Percentiles rank a stretch among this genome's conserved stretches.
Conservation (phyloP, 2,797 vertebrate species). For the Pipistrellus pipistrellus region DNA sequence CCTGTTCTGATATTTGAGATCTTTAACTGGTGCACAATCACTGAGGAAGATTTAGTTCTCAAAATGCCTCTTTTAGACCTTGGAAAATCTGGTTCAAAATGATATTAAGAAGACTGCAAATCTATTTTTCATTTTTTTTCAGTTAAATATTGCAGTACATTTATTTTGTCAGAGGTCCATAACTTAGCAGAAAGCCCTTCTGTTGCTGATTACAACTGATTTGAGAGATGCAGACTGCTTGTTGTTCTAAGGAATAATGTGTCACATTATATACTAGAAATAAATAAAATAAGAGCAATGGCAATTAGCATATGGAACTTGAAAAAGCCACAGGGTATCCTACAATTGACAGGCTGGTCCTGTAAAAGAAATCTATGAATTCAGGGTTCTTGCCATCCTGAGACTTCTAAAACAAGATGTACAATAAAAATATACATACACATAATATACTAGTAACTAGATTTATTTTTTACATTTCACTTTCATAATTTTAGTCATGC, state of each 20-base stretch:
- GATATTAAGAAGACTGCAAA: background rate
- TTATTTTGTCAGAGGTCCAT: background rate
- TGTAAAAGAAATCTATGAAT: constrained; percentile 16
- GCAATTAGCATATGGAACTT: background rate
- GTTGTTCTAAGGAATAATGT: background rate
- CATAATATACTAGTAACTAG: background rate
- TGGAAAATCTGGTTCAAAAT: background rate
- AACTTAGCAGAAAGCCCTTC: background rate
- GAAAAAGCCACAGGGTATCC: background rate
- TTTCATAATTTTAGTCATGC: background rate
- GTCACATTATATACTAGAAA: background rate
- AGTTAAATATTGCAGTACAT: background rate
- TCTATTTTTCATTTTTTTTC: background rate
- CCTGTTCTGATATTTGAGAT: background rate
- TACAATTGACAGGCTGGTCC: background rate
- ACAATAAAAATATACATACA: background rate
- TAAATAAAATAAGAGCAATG: background rate
- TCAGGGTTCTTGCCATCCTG: background rate
- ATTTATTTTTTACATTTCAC: constrained; percentile 43
- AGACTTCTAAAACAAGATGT: background rate
- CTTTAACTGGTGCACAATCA: background rate
- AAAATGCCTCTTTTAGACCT: background rate
- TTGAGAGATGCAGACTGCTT: background rate
- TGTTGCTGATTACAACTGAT: background rate
- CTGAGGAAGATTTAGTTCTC: background rate